Evolutionary conservation across 2,797 vertebrate genomes (phyloP).

Genomic region (Tokudaia muenninki): DNA sequence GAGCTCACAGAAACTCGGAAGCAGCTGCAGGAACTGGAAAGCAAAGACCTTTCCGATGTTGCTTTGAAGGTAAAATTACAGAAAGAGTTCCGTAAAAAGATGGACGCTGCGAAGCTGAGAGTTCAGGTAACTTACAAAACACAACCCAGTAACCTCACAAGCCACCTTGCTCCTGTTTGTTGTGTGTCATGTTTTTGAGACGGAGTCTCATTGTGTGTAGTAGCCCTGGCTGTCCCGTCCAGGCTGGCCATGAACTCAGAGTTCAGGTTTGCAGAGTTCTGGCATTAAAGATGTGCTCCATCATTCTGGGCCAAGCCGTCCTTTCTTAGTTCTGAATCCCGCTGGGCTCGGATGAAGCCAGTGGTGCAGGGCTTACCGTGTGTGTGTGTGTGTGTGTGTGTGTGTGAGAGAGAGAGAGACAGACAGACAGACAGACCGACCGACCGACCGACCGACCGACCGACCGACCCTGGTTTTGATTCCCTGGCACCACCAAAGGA

Average conservation of each 20-base stretch:
- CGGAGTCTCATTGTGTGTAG: neutral
- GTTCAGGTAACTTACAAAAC: conserved; percentile 87
- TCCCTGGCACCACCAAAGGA: neutral
- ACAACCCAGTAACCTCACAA: conserved; percentile 3
- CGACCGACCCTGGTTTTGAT: neutral
- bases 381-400: too few relatives aligned
- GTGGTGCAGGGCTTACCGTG: neutral
- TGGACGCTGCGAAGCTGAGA: conserved; percentile 89
- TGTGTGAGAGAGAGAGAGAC: too few relatives aligned
- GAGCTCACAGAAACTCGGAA: conserved; percentile 88
- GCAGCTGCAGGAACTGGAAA: conserved; percentile 88
- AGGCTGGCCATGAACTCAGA: neutral
- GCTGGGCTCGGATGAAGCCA: neutral
- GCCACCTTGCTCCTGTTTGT: neutral
- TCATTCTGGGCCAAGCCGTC: neutral
- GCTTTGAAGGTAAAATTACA: conserved; percentile 88
- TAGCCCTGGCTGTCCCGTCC: neutral
- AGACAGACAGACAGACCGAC: too few relatives aligned
- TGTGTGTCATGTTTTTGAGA: neutral
- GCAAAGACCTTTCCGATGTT: conserved; percentile 86
- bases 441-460: neutral
- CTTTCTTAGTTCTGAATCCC: neutral
- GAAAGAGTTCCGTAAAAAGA: conserved; percentile 89
- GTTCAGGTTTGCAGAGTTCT: neutral
- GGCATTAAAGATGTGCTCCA: neutral